Percentiles rank a stretch among this genome's conserved stretches.
These are phyloP conservation scores for Limnothrissa miodon DNA, from an alignment of 2,113 vertebrate species.

Conservation along the genomic window DNA sequence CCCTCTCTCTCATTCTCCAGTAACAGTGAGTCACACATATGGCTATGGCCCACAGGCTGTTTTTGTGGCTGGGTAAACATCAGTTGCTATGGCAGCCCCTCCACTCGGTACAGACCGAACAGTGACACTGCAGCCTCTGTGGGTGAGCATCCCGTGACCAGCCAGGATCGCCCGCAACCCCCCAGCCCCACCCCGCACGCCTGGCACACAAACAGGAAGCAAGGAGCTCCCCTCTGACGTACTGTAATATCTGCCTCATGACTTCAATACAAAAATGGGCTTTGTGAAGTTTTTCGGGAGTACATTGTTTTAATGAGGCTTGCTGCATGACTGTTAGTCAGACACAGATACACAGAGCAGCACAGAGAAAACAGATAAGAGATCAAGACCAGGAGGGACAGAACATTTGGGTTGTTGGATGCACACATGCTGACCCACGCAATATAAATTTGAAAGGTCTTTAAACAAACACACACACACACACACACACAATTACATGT, in stretches of 20 bases:
- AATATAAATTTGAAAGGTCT: background rate
- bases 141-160: background rate
- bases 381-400: background rate
- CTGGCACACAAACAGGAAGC: background rate
- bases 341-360: background rate
- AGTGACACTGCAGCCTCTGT: constrained; percentile 2
- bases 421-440: background rate
- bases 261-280: background rate
- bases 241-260: constrained; percentile 10
- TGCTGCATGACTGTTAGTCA: background rate
- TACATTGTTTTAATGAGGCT: background rate
- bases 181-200: background rate
- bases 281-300: background rate
- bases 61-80: constrained; percentile 8
- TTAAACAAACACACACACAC: background rate
- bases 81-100: background rate
- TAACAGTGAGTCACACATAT: constrained; percentile 13
- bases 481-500: background rate
- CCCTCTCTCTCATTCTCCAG: background rate
- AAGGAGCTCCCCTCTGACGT: background rate
- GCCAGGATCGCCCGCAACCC: background rate
- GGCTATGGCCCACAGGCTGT: background rate
- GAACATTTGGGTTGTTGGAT: background rate
- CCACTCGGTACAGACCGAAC: background rate
- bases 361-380: background rate